Evolutionary conservation across 2,888 invertebrate species (phyloP).

Genomic region (Cantharis flavilabris): DNA sequence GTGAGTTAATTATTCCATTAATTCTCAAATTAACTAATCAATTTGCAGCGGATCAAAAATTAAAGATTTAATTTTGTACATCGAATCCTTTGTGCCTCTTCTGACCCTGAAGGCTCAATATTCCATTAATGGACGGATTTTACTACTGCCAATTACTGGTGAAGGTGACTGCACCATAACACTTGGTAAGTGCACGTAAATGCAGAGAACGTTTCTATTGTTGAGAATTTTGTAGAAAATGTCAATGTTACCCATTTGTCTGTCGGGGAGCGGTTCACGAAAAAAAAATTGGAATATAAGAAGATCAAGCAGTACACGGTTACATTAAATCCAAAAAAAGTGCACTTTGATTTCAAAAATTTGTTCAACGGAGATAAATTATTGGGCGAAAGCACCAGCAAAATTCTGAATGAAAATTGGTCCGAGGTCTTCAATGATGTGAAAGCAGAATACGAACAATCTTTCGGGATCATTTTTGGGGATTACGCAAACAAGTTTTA

Average conservation of each 20-base stretch:
- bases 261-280: slow-evolving; percentile 65
- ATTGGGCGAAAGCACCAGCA: slow-evolving; percentile 46
- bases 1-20: slow-evolving; percentile 50
- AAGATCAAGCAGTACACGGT: slow-evolving; percentile 67
- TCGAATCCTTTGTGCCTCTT: slow-evolving; percentile 59
- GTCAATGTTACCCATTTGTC: slow-evolving; percentile 67
- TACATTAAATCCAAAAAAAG: slow-evolving; percentile 65
- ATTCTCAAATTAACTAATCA: neutral
- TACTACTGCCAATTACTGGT: slow-evolving; percentile 68
- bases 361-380: slow-evolving; percentile 57
- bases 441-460: slow-evolving; percentile 67
- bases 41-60: slow-evolving; percentile 1
- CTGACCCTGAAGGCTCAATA: slow-evolving; percentile 70
- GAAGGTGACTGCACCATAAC: slow-evolving; percentile 69
- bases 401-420: slow-evolving; percentile 53
- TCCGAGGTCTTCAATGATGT: slow-evolving; percentile 53
- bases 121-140: slow-evolving; percentile 66
- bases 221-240: slow-evolving; percentile 57
- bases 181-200: slow-evolving; percentile 55
- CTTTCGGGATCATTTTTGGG: slow-evolving; percentile 50
- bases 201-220: neutral
- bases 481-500: slow-evolving; percentile 8
- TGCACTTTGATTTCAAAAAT: slow-evolving; percentile 68
- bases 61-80: slow-evolving; percentile 54
- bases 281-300: slow-evolving; percentile 68